Evolutionary conservation across 2,113 vertebrate genomes (phyloP).

Genomic region (Pseudorectes ferrugineus): DNA sequence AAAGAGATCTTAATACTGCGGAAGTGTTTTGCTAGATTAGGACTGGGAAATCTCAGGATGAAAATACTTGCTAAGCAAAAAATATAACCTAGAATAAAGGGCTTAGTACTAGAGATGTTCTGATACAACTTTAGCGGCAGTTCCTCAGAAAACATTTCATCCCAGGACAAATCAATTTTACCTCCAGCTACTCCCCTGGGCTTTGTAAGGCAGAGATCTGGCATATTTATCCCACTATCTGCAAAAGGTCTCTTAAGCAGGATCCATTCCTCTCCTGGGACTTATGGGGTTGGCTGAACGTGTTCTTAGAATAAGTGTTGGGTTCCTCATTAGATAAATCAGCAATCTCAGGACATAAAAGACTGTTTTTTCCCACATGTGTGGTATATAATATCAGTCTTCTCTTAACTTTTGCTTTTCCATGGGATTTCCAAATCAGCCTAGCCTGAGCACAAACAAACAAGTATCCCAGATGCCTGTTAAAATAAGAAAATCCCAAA

Average conservation of each 20-base stretch:
- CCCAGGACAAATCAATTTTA: background rate
- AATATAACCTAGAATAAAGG: slow-evolving; percentile 5
- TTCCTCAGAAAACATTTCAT: background rate
- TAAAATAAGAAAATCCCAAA: background rate
- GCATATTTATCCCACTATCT: background rate
- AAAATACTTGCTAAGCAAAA: slow-evolving; percentile 22
- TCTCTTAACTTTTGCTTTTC: background rate
- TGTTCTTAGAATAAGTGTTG: background rate
- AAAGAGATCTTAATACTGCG: background rate
- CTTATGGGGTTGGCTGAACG: background rate
- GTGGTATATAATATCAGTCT: background rate
- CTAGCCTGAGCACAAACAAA: background rate
- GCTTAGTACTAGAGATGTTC: background rate
- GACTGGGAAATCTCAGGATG: background rate
- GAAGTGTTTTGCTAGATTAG: slow-evolving; percentile 12
- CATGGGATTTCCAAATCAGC: background rate
- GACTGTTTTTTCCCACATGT: background rate
- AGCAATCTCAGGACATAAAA: background rate
- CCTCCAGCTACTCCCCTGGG: background rate
- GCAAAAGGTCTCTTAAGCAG: background rate
- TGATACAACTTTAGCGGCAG: background rate
- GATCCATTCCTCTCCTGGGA: background rate
- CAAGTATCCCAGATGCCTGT: background rate
- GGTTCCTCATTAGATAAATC: background rate
- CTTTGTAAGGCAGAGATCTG: background rate